These are phyloP conservation scores for Megalonaias nervosa DNA, from an alignment of 1,140 invertebrate species.

Conservation along the genomic window DNA sequence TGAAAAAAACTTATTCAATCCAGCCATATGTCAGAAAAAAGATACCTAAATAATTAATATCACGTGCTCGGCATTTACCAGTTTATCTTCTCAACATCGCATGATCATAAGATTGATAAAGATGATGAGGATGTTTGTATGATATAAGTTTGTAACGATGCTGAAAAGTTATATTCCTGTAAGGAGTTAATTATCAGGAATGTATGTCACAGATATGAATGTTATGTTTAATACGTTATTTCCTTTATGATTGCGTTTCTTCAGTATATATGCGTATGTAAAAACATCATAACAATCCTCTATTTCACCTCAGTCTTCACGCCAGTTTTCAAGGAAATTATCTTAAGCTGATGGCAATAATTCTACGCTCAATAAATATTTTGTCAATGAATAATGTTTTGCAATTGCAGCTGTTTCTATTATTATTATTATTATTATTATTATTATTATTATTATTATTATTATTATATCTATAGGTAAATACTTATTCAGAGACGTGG, in stretches of 20 bases:
- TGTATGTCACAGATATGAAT: too few relatives aligned
- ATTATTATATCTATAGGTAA: constrained; percentile 28
- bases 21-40: neutral
- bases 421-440: neutral
- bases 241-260: too few relatives aligned
- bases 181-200: neutral
- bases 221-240: too few relatives aligned
- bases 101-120: neutral
- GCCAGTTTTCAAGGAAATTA: too few relatives aligned
- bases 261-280: too few relatives aligned
- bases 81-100: neutral
- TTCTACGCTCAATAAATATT: too few relatives aligned
- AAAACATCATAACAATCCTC: too few relatives aligned
- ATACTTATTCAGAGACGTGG: constrained; percentile 9
- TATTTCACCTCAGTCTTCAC: too few relatives aligned
- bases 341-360: too few relatives aligned
- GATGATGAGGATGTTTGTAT: neutral
- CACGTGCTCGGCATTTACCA: neutral
- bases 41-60: neutral
- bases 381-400: too few relatives aligned
- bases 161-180: neutral
- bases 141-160: neutral
- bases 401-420: neutral
- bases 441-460: neutral
- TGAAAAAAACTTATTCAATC: neutral